Evolutionary conservation across 2,797 vertebrate genomes (phyloP), one percentile per base, ranked within the genome.

Genomic region (Rallus crepitans): DNA sequence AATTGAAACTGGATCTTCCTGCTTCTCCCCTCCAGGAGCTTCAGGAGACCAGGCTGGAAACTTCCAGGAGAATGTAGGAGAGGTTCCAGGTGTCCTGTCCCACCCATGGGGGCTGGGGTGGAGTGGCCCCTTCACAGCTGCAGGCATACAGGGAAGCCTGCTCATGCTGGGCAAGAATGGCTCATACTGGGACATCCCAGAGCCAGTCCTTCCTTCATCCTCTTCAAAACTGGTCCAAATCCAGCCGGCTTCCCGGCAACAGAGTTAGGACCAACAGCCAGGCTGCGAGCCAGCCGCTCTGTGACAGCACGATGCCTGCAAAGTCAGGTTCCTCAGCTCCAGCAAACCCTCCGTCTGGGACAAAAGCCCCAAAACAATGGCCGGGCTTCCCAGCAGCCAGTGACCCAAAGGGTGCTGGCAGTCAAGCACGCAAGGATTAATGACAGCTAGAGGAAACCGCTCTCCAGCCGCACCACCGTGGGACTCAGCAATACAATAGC

Each of bases 401-500:
- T 11, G 27, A 84, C 57, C 90, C 64, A 39, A 73, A 93, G 96
- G 83, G 89, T 73, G 73, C 77, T 2, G 1, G 82, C 33, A 21
- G 12, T 64, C 78, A 59, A 72, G 70, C 61, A 82, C 10, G 2
- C 86, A 48, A 92, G 90, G 68, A 96, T 87, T 82, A 93, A 89
- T 70, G 90, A 87, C 47, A 73, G 71, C 78, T 4, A 42, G 87
- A 96, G 94, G 96, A 97, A 96, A 52, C 91, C 0, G 24, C 60
- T 73, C 86, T 82, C 81, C 8, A 0, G 60, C 91, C 0, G 6
- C 75, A 68, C 64, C 9, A 7, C 73, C 3, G 2, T 75, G 94
- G 92, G 88, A 89, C 71, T 89, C 18, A 1, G 88, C 71, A 89
- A 48, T 52, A 96, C 94, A 97, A 96, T 97, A 93, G 81, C 83